Evolutionary conservation across 1,140 invertebrate species (phyloP), one percentile per base, ranked within the genome.

Genomic region (Megalonaias nervosa): DNA sequence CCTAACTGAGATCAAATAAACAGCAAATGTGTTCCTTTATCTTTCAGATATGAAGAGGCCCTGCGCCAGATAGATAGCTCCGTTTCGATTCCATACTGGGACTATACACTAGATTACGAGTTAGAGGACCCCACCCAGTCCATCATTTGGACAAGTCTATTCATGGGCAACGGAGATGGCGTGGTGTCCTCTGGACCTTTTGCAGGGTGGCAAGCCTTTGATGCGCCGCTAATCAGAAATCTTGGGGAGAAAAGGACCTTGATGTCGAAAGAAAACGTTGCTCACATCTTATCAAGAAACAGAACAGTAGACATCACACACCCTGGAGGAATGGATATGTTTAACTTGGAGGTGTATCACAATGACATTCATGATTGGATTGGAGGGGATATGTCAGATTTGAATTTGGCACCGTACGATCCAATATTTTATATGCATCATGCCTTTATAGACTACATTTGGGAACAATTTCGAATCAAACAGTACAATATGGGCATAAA

Each of bases 81-180:
- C 21, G 71, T 87, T 16, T 84, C 85, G 2, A 71, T 89, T 16
- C 88, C 88, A 12, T 89, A 90, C 75, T 89, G 88, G 88, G 89
- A 90, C 59, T 80, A 74, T 38, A 83, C 86, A 0, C 31, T 89
- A 48, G 87, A 89, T 67, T 75, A 70, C 15, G 79, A 84, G 73
- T 67, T 89, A 4, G 84, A 86, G 14, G 71, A 85, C 72, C 69
- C 75, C 1, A 81, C 83, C 21, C 83, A 90, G 56, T 89, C 88
- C 15, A 81, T 89, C 48, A 71, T 90, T 67, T 89, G 89, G 74
- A 80, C 79, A 38, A 69, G 80, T 9, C 23, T 74, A 17, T 84
- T 90, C 62, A 58, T 90, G 56, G 88, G 88, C 11, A 90, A 90
- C 74, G 88, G 89, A 55, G 85, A 89, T 75, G 88, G 88, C 38